Conservation (phyloP, 1,140 invertebrate species). For the Yoshiicerus persimilis region DNA sequence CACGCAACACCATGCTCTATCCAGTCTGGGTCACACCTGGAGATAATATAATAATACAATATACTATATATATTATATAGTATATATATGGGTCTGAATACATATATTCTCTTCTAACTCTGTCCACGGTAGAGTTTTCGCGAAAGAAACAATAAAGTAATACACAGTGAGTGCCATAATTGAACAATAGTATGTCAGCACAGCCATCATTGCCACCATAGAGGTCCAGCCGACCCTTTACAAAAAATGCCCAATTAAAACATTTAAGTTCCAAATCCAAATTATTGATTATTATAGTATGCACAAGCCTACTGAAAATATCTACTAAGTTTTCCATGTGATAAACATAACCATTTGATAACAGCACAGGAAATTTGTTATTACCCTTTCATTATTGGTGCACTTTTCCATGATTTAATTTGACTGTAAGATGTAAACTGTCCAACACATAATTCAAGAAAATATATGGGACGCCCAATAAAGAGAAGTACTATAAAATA, state of each 20-base stretch:
- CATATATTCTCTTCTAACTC: too few species aligned
- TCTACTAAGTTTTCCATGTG: too few species aligned
- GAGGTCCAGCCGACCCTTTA: conserved; percentile 45
- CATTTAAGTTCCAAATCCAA: too few species aligned
- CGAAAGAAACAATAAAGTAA: conserved; percentile 55
- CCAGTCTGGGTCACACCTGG: conserved; percentile 52
- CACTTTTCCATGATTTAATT: conserved; percentile 53
- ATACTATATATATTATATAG: too few species aligned
- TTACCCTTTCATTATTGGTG: conserved; percentile 54
- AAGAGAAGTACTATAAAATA: conserved; percentile 62
- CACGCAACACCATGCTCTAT: not conserved
- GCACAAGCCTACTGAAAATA: too few species aligned
- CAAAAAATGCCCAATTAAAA: too few species aligned
- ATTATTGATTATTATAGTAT: too few species aligned
- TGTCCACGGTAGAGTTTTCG: conserved; percentile 51
- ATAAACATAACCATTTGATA: too few species aligned
- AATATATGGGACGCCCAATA: conserved; percentile 61
- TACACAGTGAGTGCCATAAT: conserved; percentile 55
- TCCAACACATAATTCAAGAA: conserved; percentile 59
- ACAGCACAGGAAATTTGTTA: too few species aligned
- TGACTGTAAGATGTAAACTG: conserved; percentile 57
- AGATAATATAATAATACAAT: too few species aligned
- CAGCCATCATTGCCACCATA: conserved; percentile 49
- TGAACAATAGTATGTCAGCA: conserved; percentile 55
- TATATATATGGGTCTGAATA: too few species aligned